These are phyloP conservation scores for Unio pictorum DNA, from an alignment of 2,888 invertebrate species.

Conservation along the genomic window DNA sequence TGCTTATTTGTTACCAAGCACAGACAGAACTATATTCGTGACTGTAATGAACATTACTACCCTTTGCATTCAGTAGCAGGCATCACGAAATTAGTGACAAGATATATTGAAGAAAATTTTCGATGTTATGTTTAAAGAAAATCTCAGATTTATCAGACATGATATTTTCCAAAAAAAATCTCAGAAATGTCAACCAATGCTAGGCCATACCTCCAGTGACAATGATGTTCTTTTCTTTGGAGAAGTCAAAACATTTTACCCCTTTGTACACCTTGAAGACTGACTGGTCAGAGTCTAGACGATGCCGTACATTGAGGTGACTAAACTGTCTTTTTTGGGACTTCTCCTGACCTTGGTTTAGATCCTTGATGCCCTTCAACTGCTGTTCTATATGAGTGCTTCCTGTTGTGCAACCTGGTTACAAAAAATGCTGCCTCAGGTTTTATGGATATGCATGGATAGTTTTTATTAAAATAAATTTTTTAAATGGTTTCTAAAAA, in stretches of 20 bases:
- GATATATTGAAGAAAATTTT: no score
- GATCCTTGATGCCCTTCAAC: constrained; percentile 64
- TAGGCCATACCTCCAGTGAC: constrained; percentile 67
- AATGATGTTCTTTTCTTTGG: constrained; percentile 69
- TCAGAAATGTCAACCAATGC: neutral
- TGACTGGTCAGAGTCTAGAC: constrained; percentile 67
- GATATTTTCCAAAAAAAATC: no score
- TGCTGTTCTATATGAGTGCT: constrained; percentile 69
- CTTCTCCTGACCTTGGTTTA: constrained; percentile 35
- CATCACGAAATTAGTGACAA: no score
- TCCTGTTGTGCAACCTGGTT: constrained; percentile 67
- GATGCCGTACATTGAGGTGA: constrained; percentile 50
- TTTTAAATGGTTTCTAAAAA: no score
- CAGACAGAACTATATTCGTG: no score
- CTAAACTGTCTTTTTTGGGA: constrained; percentile 42
- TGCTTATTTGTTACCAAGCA: no score
- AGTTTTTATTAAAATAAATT: no score
- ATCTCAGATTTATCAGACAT: no score
- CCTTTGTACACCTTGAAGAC: constrained; percentile 72
- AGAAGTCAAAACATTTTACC: constrained; percentile 71
- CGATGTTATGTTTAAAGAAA: no score
- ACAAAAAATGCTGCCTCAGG: neutral
- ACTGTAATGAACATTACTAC: no score
- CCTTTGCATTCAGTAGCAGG: no score
- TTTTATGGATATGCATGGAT: no score